Evolutionary conservation across 2,888 invertebrate genomes (phyloP).

Genomic region (Galerucella nymphaeae): DNA sequence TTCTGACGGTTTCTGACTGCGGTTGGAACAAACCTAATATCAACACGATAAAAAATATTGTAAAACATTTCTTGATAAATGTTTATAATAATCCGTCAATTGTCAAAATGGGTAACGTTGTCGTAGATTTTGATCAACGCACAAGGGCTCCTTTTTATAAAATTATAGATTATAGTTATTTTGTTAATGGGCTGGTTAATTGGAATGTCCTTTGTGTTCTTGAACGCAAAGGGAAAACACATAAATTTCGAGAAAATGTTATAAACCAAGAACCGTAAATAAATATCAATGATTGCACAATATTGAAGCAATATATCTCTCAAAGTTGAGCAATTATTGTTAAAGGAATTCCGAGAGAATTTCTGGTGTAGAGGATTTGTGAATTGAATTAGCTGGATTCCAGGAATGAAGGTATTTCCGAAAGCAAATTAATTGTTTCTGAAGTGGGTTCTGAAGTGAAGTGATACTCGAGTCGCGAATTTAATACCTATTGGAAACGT

Average conservation of each 20-base stretch:
- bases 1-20: too few species aligned
- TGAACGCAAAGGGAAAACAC: slow-evolving; percentile 43
- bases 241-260: slow-evolving; percentile 46
- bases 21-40: too few species aligned
- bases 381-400: slow-evolving; percentile 41
- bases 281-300: slow-evolving; percentile 56
- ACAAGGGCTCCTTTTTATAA: slow-evolving; percentile 1
- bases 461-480: not conserved
- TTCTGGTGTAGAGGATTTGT: slow-evolving; percentile 48
- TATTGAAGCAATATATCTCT: slow-evolving; percentile 55
- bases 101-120: not conserved
- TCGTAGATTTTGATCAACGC: not conserved
- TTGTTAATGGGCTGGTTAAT: slow-evolving; percentile 45
- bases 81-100: not conserved
- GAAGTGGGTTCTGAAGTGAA: slow-evolving; percentile 5
- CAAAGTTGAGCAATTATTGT: slow-evolving; percentile 50
- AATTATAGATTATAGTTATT: slow-evolving; percentile 45
- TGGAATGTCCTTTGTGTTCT: slow-evolving; percentile 41
- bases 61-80: too few species aligned
- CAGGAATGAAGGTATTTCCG: slow-evolving; percentile 23
- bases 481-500: not conserved
- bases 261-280: slow-evolving; percentile 50
- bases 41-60: too few species aligned
- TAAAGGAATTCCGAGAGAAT: slow-evolving; percentile 54
- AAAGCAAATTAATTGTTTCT: slow-evolving; percentile 23